These are phyloP conservation scores for Tragelaphus strepsiceros DNA, from an alignment of 2,113 vertebrate genomes.

Conservation along the genomic window DNA sequence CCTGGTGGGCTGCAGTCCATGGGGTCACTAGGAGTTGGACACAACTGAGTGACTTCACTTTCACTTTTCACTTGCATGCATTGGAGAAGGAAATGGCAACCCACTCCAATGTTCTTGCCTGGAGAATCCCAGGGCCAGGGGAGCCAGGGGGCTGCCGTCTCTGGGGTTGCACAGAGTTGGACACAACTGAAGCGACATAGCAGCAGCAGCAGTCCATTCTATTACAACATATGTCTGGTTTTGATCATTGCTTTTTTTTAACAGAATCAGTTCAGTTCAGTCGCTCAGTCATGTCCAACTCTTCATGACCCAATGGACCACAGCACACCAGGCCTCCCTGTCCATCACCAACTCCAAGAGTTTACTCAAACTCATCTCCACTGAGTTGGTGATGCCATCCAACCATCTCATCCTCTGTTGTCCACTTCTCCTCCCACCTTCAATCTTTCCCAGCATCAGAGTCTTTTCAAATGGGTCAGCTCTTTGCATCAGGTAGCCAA, in stretches of 20 bases:
- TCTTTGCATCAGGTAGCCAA: neutral
- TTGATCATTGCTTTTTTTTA: neutral
- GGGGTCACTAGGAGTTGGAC: no score
- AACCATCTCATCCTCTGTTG: neutral
- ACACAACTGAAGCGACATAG: no score
- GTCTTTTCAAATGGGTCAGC: neutral
- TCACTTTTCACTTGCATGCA: no score
- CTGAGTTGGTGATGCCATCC: neutral
- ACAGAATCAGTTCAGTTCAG: neutral
- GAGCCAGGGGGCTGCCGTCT: no score
- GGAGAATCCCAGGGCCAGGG: no score
- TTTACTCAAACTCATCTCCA: neutral
- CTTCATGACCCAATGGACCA: neutral
- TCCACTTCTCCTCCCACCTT: neutral
- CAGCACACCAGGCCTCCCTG: neutral
- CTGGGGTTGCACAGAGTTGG: no score
- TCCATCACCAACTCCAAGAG: neutral
- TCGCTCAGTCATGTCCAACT: neutral
- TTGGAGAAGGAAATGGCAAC: no score
- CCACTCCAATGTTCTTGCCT: no score
- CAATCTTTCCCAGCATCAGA: neutral
- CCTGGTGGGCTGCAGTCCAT: no score
- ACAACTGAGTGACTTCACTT: no score
- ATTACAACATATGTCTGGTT: neutral
- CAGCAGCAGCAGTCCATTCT: neutral